A percentile compares a stretch with the other conserved stretches of the same genome.
These are phyloP conservation scores for Amphiduros pacificus DNA, from an alignment of 2,888 invertebrate species.

Conservation along the genomic window DNA sequence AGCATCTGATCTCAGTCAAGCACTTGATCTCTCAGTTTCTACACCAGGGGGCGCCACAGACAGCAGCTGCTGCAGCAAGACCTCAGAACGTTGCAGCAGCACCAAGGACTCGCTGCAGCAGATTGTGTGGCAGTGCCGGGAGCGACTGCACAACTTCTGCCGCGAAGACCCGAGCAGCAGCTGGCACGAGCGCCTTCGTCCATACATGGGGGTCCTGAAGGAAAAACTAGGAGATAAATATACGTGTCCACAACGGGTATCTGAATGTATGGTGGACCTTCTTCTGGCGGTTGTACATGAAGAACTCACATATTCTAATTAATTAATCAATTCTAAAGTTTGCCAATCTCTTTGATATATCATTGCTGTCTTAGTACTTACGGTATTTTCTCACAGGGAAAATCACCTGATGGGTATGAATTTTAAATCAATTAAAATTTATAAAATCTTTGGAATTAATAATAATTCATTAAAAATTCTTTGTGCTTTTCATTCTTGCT, in stretches of 20 bases:
- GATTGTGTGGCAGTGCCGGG: conserved; percentile 18
- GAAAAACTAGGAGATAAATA: conserved; percentile 25
- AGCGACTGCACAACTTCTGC: conserved; percentile 12
- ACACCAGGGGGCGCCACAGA: too few relatives aligned
- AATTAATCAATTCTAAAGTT: too few relatives aligned
- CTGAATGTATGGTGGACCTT: conserved; percentile 30
- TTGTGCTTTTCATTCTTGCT: too few relatives aligned
- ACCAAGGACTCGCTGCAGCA: conserved; percentile 2
- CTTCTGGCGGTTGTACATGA: conserved; percentile 26
- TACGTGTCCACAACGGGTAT: conserved; percentile 17
- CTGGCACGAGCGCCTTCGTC: conserved; percentile 27
- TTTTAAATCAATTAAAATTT: too few relatives aligned
- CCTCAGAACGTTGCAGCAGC: background rate
- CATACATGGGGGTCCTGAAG: conserved; percentile 21
- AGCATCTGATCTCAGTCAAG: conserved; percentile 2
- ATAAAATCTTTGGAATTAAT: too few relatives aligned
- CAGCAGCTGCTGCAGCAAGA: too few relatives aligned
- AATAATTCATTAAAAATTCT: too few relatives aligned
- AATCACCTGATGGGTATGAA: too few relatives aligned
- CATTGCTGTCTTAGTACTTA: too few relatives aligned
- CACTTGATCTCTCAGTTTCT: conserved; percentile 2
- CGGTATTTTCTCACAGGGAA: too few relatives aligned
- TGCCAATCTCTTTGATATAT: too few relatives aligned
- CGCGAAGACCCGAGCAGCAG: conserved; percentile 25
- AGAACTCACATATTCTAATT: too few relatives aligned